Base-by-base conservation (phyloP, 2,888 invertebrate genomes). In the Scelioninae gen. 2 region DNA sequence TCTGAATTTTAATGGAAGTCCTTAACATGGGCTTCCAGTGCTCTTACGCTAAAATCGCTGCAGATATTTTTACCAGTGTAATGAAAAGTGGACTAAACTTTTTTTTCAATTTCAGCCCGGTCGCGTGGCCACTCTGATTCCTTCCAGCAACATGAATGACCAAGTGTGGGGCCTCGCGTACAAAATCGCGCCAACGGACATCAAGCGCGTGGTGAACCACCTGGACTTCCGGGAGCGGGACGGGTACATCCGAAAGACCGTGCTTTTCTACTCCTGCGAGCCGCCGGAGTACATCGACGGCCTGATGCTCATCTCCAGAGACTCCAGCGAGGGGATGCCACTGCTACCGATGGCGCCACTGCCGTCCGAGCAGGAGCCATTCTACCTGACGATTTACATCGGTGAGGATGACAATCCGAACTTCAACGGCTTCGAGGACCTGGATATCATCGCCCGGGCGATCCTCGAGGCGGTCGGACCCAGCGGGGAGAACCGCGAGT, bases 151-250 rank as follows among this genome's bases (percentile, higher is more conserved):
- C 79, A 81, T 86, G 7, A 83, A 90, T 85, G 91, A 91, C 67
- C 87, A 88, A 80, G 97, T 97, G 0, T 97, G 96, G 92, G 98
- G 98, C 2, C 89, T 97, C 10, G 97, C 97, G 0, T 98, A 96
- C 85, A 92, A 94, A 87, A 95, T 98, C 80, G 90, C 90, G 5
- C 85, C 89, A 0, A 87, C 90, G 48, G 90, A 96, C 73, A 89
- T 90, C 75, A 88, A 90, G 6, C 85, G 88, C 73, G 96, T 97
- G 0, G 89, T 93, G 0, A 88, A 91, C 55, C 94, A 97, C 84
- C 88, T 98, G 77, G 97, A 98, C 84, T 93, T 90, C 81, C 89
- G 98, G 81, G 98, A 98, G 87, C 96, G 96, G 84, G 96, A 95
- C 86, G 98, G 98, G 7, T 98, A 98, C 83, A 88, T 91, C 57